Base-by-base conservation (phyloP, 2,888 invertebrate genomes). In the Esperia sulphurella region DNA sequence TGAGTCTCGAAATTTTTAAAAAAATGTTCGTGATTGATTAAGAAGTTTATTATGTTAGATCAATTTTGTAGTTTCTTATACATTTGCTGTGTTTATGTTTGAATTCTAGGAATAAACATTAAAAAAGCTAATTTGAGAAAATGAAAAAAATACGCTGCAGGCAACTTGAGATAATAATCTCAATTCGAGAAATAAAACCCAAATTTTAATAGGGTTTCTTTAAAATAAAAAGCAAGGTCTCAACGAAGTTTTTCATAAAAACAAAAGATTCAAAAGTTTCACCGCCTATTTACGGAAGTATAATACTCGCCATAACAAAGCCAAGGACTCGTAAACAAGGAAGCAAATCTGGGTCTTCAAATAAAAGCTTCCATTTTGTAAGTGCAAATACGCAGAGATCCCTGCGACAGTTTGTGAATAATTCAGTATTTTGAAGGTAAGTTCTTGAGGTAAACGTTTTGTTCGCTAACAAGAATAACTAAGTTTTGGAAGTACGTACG, bases 361-460 rank as follows among this genome's bases (percentile, higher is more conserved):
- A 37, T 37, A 37, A 37, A 37, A n/a, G 37, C 12, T 37, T 37
- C 8, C 37, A 12, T 37, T 33, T 47, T 35, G 28, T 10, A 21
- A 10, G 8, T 12, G 8, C 12, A 45, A 48, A 21, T 21, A 30
- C 14, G 28, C 33, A 31, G 28, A 48, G 45, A 39, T 49, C 41
- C 43, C 33, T 41, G 46, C n/a, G 14, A 46, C 45, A 37, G 28
- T 49, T 8, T 46, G 14, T 53, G 50, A 55, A 57, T 55, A 49
- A 57, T 57, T 57, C 53, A 55, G 49, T 50, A 48, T 51, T 54
- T 48, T 45, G 13, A 39, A 48, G 31, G 45, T 43, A 31, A 48
- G 39, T 31, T 44, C 40, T 45, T 37, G 37, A 37, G 37, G 37
- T n/a, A 37, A 37, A 37, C 39, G 10, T 41, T 31, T 12, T 42